Base-by-base conservation (phyloP, 2,888 invertebrate genomes). In the Andrena hattorfiana region DNA sequence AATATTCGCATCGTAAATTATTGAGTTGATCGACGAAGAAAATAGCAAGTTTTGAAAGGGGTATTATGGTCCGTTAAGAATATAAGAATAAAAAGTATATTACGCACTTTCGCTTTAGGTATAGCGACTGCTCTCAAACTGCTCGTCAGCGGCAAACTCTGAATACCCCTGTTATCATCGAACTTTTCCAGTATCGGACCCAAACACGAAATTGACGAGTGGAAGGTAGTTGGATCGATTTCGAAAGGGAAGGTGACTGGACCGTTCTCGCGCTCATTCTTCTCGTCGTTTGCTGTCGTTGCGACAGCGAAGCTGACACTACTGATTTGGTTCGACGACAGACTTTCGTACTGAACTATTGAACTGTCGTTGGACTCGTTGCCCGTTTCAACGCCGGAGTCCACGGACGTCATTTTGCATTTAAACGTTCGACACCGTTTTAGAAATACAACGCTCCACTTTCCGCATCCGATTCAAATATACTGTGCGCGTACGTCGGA, bases 311-410 rank as follows among this genome's bases (percentile, higher is more conserved):
- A 63, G 49, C 48, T 49, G n/a, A 63, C 56, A 54, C 35, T 81
- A 23, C 10, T 42, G 0, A 71, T 68, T 54, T 78, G 78, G 23
- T 59, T 63, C 2, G 51, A 28, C 1, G 51, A 28, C 2, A 72
- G 42, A 23, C 70, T 72, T 28, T 88, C 88, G 23, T 90, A 85
- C 69, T 90, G 90, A 49, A 89, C 84, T 42, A 89, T 90, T 2
- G 90, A 92, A 85, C 94, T 96, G 93, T 96, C 96, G 92, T 96
- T 96, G 90, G 96, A 96, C 94, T 96, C 96, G 92, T 96, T 96
- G 85, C 96, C 96, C 66, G 96, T 96, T 90, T 97, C 97, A 59
- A 97, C 96, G 71, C 97, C 97, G 54, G 97, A 96, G 94, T 97
- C 97, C 83, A 95, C 95, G 93, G 96, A 96, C 79, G 94, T 94